Evolutionary conservation across 2,113 vertebrate genomes (phyloP), one percentile per base, ranked within the genome.

Genomic region (Brachypodius melanocephalos): DNA sequence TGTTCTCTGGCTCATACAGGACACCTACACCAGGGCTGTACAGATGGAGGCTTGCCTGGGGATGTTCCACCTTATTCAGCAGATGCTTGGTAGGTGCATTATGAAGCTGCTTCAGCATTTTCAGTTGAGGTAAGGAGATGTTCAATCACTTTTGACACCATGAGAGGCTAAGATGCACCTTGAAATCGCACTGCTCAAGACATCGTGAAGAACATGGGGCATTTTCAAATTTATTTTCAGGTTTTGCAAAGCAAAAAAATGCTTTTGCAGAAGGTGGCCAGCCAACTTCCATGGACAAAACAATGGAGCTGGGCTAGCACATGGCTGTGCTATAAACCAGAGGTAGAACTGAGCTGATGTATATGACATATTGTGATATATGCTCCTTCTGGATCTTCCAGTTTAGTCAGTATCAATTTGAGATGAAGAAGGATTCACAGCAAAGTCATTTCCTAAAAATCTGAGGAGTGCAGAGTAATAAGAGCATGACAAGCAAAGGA

Each of bases 41-140:
- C 0, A 1, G 55, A 61, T 9, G 3, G 26, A 15, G 54, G 10
- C 8, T 40, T 81, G 25, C 2, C 1, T 8, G 17, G 12, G 15
- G 9, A 34, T 4, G 0, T 51, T 55, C 9, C 19, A 71, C 38
- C 32, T 57, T 17, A 42, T 14, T 45, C 40, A 52, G 52, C 14
- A 79, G 19, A 10, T 34, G 17, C 13, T 59, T 52, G 36, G 17
- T 59, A 61, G 6, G 34, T 61, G 25, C 17, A 19, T 61, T 78
- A 31, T 31, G 20, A 48, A 89, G 52, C 32, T 46, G 29, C 46
- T 91, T 62, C 74, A 63, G 54, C 4, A 0, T 57, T 42, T 52
- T 61, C 17, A 32, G 24, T 52, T 89, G 45, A 85, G 21, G 18
- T 38, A 66, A 74, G 19, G 22, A 12, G 8, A 8, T 32, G 4